phyloP scores from a whole-genome alignment of 64 coral and sea anemone genomes.

The Stichodactyla helianthus region DNA sequence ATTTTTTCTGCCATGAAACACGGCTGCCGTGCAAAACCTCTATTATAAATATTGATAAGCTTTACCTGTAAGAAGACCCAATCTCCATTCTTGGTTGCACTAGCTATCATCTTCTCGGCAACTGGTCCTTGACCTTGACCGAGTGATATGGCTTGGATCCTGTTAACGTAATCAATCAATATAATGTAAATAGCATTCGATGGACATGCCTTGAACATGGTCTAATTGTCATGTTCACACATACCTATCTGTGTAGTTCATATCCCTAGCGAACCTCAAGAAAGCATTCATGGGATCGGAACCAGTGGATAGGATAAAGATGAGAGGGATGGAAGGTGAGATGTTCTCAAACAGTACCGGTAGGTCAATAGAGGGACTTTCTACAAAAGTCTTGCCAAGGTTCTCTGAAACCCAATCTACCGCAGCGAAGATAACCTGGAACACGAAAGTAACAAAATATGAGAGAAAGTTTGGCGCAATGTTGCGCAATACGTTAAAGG shows the following conservation, averaged over 20 bases:
- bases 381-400: constrained; percentile 91
- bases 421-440: constrained; percentile 86
- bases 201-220: not conserved
- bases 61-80: constrained; percentile 97
- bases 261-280: constrained; percentile 84
- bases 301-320: constrained; percentile 90
- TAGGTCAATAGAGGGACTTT: constrained; percentile 85
- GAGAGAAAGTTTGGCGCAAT: not conserved
- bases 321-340: constrained; percentile 73
- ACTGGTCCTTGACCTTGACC: constrained; percentile 99
- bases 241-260: constrained; percentile 90
- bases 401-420: constrained; percentile 89
- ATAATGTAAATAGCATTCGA: not conserved
- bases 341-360: constrained; percentile 80
- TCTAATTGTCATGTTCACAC: not conserved
- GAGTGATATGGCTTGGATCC: constrained; percentile 95
- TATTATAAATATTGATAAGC: too few relatives aligned
- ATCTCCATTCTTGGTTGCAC: constrained; percentile 87
- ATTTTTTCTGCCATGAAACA: too few relatives aligned
- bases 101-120: constrained; percentile 92
- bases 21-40: too few relatives aligned
- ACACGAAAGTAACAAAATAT: not conserved
- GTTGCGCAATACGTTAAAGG: not conserved
- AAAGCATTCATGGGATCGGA: constrained; percentile 99
- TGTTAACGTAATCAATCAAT: constrained; percentile 9